Conservation (phyloP, 2,888 invertebrate species). For the Lepidochitona cinerea region DNA sequence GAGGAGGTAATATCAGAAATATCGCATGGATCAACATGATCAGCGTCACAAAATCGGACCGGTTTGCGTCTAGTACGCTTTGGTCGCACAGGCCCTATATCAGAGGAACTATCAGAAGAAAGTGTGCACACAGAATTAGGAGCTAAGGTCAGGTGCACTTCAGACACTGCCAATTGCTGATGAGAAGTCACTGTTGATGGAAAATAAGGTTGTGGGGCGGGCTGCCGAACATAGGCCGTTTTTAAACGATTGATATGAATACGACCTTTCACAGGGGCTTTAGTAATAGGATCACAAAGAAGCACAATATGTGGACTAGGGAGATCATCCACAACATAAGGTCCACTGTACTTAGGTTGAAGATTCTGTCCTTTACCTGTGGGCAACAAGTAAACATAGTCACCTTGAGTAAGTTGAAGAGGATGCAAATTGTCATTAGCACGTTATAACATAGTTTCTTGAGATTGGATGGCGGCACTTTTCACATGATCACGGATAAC, state of each 20-base stretch:
- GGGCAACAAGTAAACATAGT: conserved; percentile 29
- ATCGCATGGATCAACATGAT: background rate
- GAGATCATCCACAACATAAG: conserved; percentile 27
- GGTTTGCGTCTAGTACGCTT: background rate
- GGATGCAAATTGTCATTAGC: conserved; percentile 11
- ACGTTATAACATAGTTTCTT: conserved; percentile 9
- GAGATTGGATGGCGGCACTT: background rate
- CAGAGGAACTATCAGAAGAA: background rate
- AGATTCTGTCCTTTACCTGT: conserved; percentile 28
- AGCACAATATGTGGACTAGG: conserved; percentile 25
- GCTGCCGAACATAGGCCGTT: conserved; percentile 28
- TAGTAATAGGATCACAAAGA: conserved; percentile 13
- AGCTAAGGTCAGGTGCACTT: too few relatives aligned
- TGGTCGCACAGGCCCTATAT: background rate
- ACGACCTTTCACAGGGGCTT: conserved; percentile 14
- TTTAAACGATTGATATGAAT: conserved; percentile 33
- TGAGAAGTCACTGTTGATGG: background rate
- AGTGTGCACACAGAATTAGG: too few relatives aligned
- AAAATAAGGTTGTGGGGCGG: conserved; percentile 23
- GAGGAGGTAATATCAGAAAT: background rate
- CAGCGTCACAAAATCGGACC: background rate
- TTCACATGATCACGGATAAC: background rate
- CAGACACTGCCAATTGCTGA: too few relatives aligned
- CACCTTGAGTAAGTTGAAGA: conserved; percentile 17
- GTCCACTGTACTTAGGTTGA: conserved; percentile 24